Evolutionary conservation across 1,140 invertebrate genomes (phyloP).

Genomic region (Temnothorax curvispinosus): DNA sequence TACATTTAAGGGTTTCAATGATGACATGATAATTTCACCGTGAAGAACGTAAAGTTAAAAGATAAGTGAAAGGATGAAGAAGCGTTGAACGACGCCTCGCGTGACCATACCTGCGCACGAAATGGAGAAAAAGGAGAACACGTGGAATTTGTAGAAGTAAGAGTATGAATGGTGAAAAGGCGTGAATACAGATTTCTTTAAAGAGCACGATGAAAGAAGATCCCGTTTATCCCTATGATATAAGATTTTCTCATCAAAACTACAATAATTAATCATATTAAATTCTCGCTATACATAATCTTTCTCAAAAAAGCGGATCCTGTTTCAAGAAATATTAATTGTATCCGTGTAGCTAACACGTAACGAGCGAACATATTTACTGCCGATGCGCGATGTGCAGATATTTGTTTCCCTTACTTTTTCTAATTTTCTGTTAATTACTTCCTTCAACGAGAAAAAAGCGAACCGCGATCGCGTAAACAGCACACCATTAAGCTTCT

Average conservation of each 20-base stretch:
- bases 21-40: background rate
- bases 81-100: slow-evolving; percentile 19
- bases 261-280: slow-evolving; percentile 1
- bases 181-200: slow-evolving; percentile 1
- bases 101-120: background rate
- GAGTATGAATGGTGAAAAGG: background rate
- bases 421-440: slow-evolving; percentile 43
- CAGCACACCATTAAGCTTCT: slow-evolving; percentile 7
- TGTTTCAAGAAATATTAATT: slow-evolving; percentile 13
- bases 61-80: slow-evolving; percentile 35
- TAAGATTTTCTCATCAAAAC: background rate
- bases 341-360: background rate
- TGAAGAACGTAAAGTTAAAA: background rate
- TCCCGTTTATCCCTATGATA: background rate
- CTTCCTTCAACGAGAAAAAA: slow-evolving; percentile 1
- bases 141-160: background rate
- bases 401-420: background rate
- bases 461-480: background rate
- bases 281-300: background rate
- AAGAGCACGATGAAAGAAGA: background rate
- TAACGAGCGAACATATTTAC: background rate
- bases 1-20: background rate
- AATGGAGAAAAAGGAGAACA: background rate
- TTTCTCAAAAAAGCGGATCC: background rate
- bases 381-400: background rate